These are phyloP conservation scores for Montipora efflorescens DNA, from an alignment of 64 coral and sea anemone genomes.

Conservation along the genomic window DNA sequence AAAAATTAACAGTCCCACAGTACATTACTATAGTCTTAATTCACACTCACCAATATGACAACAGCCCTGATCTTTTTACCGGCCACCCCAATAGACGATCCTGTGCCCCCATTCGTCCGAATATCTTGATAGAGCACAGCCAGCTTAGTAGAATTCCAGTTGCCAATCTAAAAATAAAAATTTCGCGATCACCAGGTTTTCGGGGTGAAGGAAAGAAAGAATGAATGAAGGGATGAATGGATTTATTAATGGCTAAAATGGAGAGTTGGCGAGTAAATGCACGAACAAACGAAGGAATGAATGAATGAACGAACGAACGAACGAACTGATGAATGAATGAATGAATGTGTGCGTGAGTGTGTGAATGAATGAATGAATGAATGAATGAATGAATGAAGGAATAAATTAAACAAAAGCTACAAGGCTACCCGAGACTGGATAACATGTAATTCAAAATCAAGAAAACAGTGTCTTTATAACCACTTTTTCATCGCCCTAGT, in stretches of 20 bases:
- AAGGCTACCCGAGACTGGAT: too few relatives aligned
- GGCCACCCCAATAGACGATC: neutral
- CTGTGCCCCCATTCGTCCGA: neutral
- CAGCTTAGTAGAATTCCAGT: conserved; percentile 29
- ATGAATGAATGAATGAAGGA: too few relatives aligned
- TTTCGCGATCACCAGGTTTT: neutral
- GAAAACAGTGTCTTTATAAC: too few relatives aligned
- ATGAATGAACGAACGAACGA: neutral
- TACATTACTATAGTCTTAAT: neutral
- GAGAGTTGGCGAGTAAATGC: neutral
- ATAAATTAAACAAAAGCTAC: too few relatives aligned
- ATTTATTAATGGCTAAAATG: neutral
- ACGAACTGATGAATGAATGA: too few relatives aligned
- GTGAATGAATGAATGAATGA: too few relatives aligned
- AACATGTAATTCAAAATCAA: too few relatives aligned
- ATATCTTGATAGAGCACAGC: neutral
- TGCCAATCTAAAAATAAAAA: conserved; percentile 19
- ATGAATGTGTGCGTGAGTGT: neutral
- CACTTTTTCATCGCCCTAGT: too few relatives aligned
- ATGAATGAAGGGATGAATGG: neutral
- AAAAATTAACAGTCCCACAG: neutral
- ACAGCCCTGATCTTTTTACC: conserved; percentile 34
- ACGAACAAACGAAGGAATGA: neutral
- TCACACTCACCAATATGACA: neutral
- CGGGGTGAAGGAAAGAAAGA: neutral